These are phyloP conservation scores for Pantherophis alleghaniensis DNA, from an alignment of 2,797 vertebrate species.

Conservation along the genomic window DNA sequence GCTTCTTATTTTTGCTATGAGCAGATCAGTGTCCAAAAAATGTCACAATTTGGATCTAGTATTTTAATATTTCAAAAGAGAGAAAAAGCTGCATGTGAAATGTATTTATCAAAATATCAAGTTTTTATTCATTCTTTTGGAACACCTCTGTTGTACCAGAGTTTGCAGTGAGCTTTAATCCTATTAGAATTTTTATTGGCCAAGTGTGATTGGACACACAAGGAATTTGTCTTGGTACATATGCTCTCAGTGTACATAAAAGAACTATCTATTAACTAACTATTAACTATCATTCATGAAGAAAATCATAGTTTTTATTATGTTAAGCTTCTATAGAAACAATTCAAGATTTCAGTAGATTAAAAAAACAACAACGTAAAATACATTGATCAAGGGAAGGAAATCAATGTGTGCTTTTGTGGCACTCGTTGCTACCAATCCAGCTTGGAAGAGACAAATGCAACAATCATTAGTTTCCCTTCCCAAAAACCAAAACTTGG, in stretches of 20 bases:
- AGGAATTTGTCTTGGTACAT: too few relatives aligned
- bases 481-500: slow-evolving; percentile 33
- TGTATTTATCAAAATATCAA: not conserved
- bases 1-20: not conserved
- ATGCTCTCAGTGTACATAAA: too few relatives aligned
- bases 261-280: too few relatives aligned
- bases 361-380: not conserved
- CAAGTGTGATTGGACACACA: too few relatives aligned
- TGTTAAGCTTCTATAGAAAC: slow-evolving; percentile 13
- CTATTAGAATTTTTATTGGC: too few relatives aligned
- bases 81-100: not conserved
- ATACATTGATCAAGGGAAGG: slow-evolving; percentile 4
- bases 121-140: not conserved
- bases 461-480: slow-evolving; percentile 10
- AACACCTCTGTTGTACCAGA: not conserved
- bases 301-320: not conserved
- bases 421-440: not conserved
- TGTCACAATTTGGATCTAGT: not conserved
- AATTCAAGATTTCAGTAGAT: slow-evolving; percentile 39
- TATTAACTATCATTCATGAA: not conserved
- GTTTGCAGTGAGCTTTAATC: not conserved
- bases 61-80: not conserved
- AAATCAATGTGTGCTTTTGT: not conserved
- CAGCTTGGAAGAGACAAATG: not conserved
- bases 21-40: not conserved